A percentile compares a stretch with the other conserved stretches of the same genome.
Conservation (phyloP, 2,113 vertebrate species). For the Saccopteryx bilineata region DNA sequence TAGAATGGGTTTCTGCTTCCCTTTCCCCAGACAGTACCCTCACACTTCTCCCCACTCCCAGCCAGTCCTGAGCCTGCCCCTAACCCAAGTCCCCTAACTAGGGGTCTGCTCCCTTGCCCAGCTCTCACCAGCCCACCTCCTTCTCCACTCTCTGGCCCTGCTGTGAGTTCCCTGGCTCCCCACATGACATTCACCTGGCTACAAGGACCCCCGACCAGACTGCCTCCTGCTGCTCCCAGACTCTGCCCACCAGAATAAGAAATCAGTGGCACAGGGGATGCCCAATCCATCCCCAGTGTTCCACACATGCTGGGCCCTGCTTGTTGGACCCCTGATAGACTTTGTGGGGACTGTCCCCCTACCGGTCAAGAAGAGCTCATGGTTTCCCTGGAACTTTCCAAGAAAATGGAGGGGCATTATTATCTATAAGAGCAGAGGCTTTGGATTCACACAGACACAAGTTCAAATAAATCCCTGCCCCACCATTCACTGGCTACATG, state of each 20-base stretch:
- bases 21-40: not conserved
- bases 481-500: not conserved
- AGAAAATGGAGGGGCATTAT: not conserved
- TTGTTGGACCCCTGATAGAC: not conserved
- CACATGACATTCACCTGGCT: not conserved
- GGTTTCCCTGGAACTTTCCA: not conserved
- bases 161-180: not conserved
- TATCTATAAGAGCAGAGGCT: not conserved
- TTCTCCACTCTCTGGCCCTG: not conserved
- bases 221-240: not conserved
- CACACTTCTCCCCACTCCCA: not conserved
- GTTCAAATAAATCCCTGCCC: not conserved
- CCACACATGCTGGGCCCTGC: not conserved
- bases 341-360: not conserved
- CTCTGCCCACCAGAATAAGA: not conserved
- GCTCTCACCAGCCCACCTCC: not conserved
- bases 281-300: not conserved
- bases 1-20: not conserved
- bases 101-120: not conserved
- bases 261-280: not conserved
- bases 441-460: not conserved
- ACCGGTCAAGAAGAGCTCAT: not conserved
- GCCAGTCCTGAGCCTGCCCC: no score
- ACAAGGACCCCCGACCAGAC: accelerated
- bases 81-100: accelerated